These are phyloP conservation scores for Clarias gariepinus DNA, from an alignment of 2,113 vertebrate genomes.

Conservation along the genomic window DNA sequence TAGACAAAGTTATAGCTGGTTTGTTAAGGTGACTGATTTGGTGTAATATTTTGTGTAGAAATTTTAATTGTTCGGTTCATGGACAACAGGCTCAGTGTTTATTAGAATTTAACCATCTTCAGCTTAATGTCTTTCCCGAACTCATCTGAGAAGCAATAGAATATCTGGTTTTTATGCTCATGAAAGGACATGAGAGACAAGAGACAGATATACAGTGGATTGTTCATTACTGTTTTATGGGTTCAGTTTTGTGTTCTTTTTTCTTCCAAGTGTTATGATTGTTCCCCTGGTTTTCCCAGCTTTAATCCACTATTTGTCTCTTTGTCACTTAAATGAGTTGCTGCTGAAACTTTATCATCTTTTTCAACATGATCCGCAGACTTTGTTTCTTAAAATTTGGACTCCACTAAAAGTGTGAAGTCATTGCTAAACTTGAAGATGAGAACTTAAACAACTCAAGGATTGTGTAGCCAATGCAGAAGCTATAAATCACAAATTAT, in stretches of 20 bases:
- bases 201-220: too few species aligned
- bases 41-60: neutral
- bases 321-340: neutral
- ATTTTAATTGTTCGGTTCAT: too few species aligned
- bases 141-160: neutral
- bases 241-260: too few species aligned
- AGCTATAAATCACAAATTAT: too few species aligned
- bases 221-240: neutral
- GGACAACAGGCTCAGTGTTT: too few species aligned
- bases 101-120: too few species aligned
- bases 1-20: neutral
- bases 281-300: neutral
- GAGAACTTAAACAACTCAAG: neutral
- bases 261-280: too few species aligned
- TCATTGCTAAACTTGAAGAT: too few species aligned
- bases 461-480: neutral
- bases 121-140: neutral
- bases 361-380: neutral
- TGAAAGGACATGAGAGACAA: neutral
- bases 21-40: neutral
- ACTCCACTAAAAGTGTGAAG: too few species aligned
- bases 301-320: too few species aligned
- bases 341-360: neutral
- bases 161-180: neutral
- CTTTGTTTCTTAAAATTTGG: neutral